phyloP scores from a whole-genome alignment of 2,113 vertebrate genomes.

The western clawed frog (Xenopus tropicalis) region UCB_Xtro_10.0 CM004444.2:90935001-90935500 shows the following conservation, averaged over 20 bases:
- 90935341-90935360: slow-evolving; percentile 21
- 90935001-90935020: too few species aligned
- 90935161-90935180: too few species aligned
- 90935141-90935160: too few species aligned
- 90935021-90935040: too few species aligned
- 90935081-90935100: too few species aligned
- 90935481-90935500: too few species aligned
- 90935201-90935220: too few species aligned
- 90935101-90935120: too few species aligned
- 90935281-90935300: slow-evolving; percentile 12
- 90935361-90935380: slow-evolving; percentile 79
- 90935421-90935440: slow-evolving; percentile 77
- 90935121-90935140: too few species aligned
- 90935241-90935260: slow-evolving; percentile 6
- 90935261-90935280: not conserved
- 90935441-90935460: not conserved
- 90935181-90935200: too few species aligned
- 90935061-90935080: too few species aligned
- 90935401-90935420: slow-evolving; percentile 88
- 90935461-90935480: not conserved
- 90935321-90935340: slow-evolving; percentile 12
- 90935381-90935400: slow-evolving; percentile 92
- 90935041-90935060: too few species aligned
- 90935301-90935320: not conserved
- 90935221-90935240: slow-evolving; percentile 12